phyloP scores from a whole-genome alignment of 1,140 invertebrate species.

The Drosophila athabasca region DNA sequence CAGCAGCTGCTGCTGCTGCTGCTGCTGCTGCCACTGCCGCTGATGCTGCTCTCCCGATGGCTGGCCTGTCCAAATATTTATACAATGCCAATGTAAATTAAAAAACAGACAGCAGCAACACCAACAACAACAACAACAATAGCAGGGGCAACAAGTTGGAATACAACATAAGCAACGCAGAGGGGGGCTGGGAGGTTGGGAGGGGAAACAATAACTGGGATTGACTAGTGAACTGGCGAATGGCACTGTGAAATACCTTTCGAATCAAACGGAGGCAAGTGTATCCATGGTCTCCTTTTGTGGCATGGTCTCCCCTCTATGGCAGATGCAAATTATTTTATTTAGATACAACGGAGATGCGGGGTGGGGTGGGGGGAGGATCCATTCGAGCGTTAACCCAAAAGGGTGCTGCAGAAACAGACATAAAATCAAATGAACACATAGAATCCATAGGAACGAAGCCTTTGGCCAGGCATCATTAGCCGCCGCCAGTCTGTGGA shows the following conservation, averaged over 20 bases:
- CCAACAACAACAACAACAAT: too few species aligned
- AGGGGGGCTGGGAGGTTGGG: background rate
- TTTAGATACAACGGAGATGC: background rate
- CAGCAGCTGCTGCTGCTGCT: conserved; percentile 31
- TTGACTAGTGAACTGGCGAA: background rate
- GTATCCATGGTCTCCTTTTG: conserved; percentile 13
- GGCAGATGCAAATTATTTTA: conserved; percentile 48
- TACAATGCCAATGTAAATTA: conserved; percentile 81
- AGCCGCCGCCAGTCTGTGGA: conserved; percentile 37
- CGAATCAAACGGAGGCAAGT: conserved; percentile 16
- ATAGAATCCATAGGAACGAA: conserved; percentile 8
- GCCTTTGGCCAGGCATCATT: conserved; percentile 70
- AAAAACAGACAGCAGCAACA: conserved; percentile 59
- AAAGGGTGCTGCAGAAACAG: conserved; percentile 36
- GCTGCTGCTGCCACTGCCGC: background rate
- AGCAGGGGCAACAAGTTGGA: conserved; percentile 73
- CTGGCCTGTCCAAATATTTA: conserved; percentile 77
- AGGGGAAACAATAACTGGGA: conserved; percentile 38
- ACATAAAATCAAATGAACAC: conserved; percentile 53
- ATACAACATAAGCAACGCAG: conserved; percentile 27
- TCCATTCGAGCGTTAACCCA: conserved; percentile 63
- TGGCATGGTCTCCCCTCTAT: background rate
- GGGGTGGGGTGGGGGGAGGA: background rate
- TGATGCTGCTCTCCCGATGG: conserved; percentile 33
- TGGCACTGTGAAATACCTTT: conserved; percentile 1